phyloP scores from a whole-genome alignment of 2,113 vertebrate species.

The Trichechus manatus region DNA sequence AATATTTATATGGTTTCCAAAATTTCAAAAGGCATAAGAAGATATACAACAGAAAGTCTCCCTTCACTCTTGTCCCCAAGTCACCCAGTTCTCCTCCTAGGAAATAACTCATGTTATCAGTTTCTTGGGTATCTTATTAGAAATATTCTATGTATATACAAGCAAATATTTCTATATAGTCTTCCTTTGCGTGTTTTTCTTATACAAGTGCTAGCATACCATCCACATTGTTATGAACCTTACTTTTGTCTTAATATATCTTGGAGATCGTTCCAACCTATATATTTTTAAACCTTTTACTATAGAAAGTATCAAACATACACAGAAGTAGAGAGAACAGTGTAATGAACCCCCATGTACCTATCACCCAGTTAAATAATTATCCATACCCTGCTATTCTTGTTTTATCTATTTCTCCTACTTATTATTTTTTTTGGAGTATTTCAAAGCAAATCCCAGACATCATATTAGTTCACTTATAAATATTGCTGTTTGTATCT shows the following conservation, averaged over 20 bases:
- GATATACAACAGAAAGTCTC: neutral
- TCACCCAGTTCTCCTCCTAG: neutral
- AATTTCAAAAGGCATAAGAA: neutral
- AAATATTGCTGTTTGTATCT: too few relatives aligned
- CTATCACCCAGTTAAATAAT: neutral
- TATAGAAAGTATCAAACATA: too few relatives aligned
- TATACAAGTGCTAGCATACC: neutral
- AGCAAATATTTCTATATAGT: neutral
- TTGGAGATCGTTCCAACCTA: too few relatives aligned
- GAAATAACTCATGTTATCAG: neutral
- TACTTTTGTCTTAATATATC: neutral
- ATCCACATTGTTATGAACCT: neutral
- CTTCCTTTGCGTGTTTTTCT: constrained; percentile 7
- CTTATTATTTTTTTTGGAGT: neutral
- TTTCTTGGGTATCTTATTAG: neutral
- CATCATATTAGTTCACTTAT: too few relatives aligned
- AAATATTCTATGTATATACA: neutral
- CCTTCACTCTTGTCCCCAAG: neutral
- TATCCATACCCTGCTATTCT: neutral
- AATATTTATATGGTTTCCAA: neutral
- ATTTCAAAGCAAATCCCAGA: too few relatives aligned
- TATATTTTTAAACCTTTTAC: too few relatives aligned
- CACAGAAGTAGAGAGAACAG: too few relatives aligned
- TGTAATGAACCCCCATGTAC: too few relatives aligned
- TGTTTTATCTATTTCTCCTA: neutral